Base-by-base conservation (phyloP, 1,140 invertebrate genomes). In the Chymomyza costata region DNA sequence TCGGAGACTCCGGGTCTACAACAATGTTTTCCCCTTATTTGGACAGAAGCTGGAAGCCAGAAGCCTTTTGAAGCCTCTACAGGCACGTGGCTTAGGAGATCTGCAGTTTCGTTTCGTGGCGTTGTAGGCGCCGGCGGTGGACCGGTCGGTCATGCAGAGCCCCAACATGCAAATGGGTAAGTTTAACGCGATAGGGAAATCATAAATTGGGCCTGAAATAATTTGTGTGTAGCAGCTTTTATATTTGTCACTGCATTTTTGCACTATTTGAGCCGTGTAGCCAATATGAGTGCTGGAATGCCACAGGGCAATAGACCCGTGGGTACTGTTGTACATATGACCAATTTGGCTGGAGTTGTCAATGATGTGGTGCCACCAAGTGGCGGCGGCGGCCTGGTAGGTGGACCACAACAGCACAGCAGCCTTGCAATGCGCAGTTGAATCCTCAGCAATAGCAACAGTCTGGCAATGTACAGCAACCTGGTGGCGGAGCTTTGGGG, bases 261-360 rank as follows among this genome's bases (percentile, higher is more conserved):
- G n/a, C n/a, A n/a, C n/a, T n/a, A n/a, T n/a, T n/a, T 37, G 61
- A 56, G 38, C 61, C 61, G 11, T 65, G 60, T 48, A 56, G 61
- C 74, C 34, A 82, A 67, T 63, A 86, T 82, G 61, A 78, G 68
- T 10, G 82, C 83, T 39, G 67, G 70, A 14, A 86, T 85, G 64
- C 86, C 86, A 44, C 86, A 86, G 41, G 59, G 59, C 6, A 69
- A 58, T 46, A 34, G 67, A 18, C n/a, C 48, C 40, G 65, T n/a
- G 62, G 28, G 53, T 54, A n/a, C 65, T 52, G n/a, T 51, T 57
- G 48, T 63, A 35, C 66, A 86, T 87, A 55, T 88, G 88, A n/a
- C n/a, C n/a, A n/a, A n/a, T n/a, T n/a, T n/a, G n/a, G n/a, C n/a
- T 14, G 87, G 87, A 46, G 89, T 89, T 50, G 89, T 89, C 43